phyloP scores from a whole-genome alignment of 2,113 vertebrate species.

The Cettia cetti region DNA sequence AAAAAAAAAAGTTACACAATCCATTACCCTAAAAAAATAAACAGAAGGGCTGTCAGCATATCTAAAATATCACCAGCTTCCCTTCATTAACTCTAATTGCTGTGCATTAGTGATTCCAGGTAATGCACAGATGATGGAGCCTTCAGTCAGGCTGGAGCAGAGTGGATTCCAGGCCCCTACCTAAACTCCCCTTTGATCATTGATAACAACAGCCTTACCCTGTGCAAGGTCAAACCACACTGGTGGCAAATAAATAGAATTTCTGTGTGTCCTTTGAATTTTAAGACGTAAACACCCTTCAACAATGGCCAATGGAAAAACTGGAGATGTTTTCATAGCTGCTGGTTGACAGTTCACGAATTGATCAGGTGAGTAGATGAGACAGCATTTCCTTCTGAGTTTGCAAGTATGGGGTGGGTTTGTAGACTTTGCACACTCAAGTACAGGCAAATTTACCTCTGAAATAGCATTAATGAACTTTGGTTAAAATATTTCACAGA shows the following conservation, averaged over 20 bases:
- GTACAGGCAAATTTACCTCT: not conserved
- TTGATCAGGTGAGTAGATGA: not conserved
- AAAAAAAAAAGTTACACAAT: constrained; percentile 33
- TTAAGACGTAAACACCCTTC: not conserved
- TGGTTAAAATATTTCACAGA: not conserved
- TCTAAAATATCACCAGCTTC: constrained; percentile 48
- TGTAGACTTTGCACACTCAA: not conserved
- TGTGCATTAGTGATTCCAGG: constrained; percentile 39
- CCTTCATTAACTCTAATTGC: constrained; percentile 67
- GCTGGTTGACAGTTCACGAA: not conserved
- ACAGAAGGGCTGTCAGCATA: constrained; percentile 57
- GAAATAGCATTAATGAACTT: not conserved
- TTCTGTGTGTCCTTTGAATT: not conserved
- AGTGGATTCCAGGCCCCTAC: not conserved
- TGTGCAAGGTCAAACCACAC: not conserved
- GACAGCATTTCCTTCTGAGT: not conserved
- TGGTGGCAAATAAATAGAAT: not conserved
- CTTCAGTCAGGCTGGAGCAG: constrained; percentile 14
- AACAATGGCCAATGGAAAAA: not conserved
- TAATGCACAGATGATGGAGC: constrained; percentile 20
- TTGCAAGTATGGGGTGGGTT: not conserved
- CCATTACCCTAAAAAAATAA: constrained; percentile 54
- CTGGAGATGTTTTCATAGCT: not conserved
- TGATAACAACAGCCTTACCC: not conserved
- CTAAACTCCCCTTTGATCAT: not conserved